phyloP scores from a whole-genome alignment of 1,140 invertebrate species.

The Sesamia nonagrioides region DNA sequence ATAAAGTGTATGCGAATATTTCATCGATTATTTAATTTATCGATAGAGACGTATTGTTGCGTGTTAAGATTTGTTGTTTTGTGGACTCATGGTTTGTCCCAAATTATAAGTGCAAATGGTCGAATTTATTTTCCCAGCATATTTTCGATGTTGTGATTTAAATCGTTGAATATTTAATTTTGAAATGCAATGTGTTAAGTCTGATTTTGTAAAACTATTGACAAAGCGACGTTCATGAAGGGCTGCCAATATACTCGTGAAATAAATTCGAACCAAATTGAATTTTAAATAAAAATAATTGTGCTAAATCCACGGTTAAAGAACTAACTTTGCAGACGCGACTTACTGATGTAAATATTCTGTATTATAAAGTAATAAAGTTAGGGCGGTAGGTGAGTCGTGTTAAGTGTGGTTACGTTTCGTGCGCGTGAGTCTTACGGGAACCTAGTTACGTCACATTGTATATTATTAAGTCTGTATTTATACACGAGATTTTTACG shows the following conservation, averaged over 20 bases:
- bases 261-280: conserved; percentile 54
- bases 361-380: conserved; percentile 75
- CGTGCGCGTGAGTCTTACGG: conserved; percentile 68
- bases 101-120: conserved; percentile 20
- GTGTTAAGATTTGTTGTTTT: conserved; percentile 58
- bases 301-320: conserved; percentile 64
- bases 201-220: conserved; percentile 27
- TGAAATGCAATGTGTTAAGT: conserved; percentile 31
- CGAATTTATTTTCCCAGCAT: conserved; percentile 50
- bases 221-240: conserved; percentile 25
- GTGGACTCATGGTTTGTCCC: conserved; percentile 45
- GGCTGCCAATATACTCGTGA: conserved; percentile 54
- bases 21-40: conserved; percentile 58
- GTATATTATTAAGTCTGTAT: conserved; percentile 29
- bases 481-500: conserved; percentile 2
- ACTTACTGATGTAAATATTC: conserved; percentile 74
- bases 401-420: conserved; percentile 69
- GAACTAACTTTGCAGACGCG: conserved; percentile 55
- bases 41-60: conserved; percentile 56
- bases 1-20: conserved; percentile 56
- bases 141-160: background rate
- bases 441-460: conserved; percentile 54
- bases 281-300: conserved; percentile 51
- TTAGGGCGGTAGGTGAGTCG: conserved; percentile 50
- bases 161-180: conserved; percentile 21